Evolutionary conservation across 2,113 vertebrate genomes (phyloP).

Genomic region (Trogon surrucura): DNA sequence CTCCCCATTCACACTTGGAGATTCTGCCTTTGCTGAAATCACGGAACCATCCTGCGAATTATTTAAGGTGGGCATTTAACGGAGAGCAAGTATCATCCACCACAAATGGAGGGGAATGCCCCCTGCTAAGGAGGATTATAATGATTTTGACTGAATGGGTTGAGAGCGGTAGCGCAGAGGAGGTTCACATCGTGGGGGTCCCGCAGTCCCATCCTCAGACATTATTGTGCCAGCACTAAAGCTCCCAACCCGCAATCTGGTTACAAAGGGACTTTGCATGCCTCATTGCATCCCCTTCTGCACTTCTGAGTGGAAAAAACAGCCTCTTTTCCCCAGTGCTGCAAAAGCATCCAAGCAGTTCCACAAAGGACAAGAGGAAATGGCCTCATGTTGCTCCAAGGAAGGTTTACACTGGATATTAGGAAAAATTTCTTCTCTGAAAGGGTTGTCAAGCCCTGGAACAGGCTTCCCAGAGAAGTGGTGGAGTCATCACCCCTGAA

Average conservation of each 20-base stretch:
- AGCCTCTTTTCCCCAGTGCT: neutral
- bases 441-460: neutral
- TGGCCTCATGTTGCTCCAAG: neutral
- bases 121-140: neutral
- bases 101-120: neutral
- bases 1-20: neutral
- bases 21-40: neutral
- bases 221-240: accelerated
- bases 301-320: neutral
- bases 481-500: neutral
- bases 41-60: neutral
- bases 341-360: neutral
- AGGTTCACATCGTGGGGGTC: neutral
- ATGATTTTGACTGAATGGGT: neutral
- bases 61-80: neutral
- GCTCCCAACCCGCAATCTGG: neutral
- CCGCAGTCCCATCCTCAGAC: neutral
- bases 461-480: neutral
- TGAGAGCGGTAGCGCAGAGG: neutral
- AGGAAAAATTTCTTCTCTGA: neutral
- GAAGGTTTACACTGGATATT: neutral
- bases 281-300: neutral
- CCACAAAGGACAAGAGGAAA: neutral
- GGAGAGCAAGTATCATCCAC: neutral
- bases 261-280: neutral